phyloP scores from a whole-genome alignment of 2,888 invertebrate genomes.

The Agrilus biguttatus region DNA sequence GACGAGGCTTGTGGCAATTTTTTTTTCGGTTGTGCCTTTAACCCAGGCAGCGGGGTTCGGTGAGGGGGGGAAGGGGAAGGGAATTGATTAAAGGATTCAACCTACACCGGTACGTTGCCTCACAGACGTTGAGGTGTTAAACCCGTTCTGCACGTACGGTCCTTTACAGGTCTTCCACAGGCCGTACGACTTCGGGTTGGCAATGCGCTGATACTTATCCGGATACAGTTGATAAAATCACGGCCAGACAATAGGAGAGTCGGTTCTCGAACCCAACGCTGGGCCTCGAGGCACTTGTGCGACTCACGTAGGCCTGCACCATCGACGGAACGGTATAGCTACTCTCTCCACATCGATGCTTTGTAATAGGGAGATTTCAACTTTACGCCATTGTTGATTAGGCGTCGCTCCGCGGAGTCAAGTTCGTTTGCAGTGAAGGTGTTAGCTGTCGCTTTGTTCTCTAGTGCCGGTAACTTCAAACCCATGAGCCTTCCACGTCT shows the following conservation, averaged over 20 bases:
- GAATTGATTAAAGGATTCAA: no score
- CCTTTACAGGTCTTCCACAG: constrained; percentile 11
- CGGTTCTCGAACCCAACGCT: constrained; percentile 8
- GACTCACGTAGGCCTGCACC: constrained; percentile 9
- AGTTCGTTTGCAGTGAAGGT: no score
- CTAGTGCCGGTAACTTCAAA: no score
- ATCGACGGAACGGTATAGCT: constrained; percentile 10
- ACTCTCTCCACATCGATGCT: not conserved
- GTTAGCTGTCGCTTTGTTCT: no score
- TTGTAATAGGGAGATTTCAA: no score
- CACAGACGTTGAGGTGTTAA: no score
- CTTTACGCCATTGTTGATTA: constrained; percentile 1
- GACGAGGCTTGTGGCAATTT: no score
- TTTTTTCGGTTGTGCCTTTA: no score
- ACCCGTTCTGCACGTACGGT: constrained; percentile 5
- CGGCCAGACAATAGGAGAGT: constrained; percentile 13
- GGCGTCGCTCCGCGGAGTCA: constrained; percentile 2
- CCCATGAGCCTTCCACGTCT: not conserved
- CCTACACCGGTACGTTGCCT: no score
- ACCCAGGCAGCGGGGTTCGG: no score
- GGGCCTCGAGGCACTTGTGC: not conserved
- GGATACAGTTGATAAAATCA: constrained; percentile 19
- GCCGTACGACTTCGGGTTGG: constrained; percentile 15
- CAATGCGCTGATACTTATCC: constrained; percentile 18
- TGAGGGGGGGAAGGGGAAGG: no score